Evolutionary conservation across 1,140 invertebrate species (phyloP), one percentile per base, ranked within the genome.

Genomic region (Glossosoma conforme): DNA sequence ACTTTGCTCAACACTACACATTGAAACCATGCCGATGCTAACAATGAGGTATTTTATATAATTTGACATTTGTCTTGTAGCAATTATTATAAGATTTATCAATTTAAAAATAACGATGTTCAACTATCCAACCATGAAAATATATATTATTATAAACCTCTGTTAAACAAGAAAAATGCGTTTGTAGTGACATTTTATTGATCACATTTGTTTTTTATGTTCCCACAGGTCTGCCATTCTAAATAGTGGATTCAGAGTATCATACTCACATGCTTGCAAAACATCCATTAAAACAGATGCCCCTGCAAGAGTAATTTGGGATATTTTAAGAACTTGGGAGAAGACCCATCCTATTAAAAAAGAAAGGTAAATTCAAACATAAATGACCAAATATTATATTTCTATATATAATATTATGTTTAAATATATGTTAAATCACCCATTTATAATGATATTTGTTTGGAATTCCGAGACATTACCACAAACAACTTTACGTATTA

Each of bases 281-380:
- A 82, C 84, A 52, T 94, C 93, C 0, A 75, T 98, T 2, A 99
- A 99, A 75, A 98, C 97, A 0, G 76, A 94, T 70, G 96, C 97
- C 0, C 93, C 97, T 0, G 69, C 81, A 25, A 65, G 76, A 3
- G 75, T 97, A 13, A 67, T 99, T 11, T 99, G 96, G 97, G 93
- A 96, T 68, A 84, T 97, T n/a, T 77, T 97, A 44, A 75, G 88
- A 56, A 76, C 77, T 19, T 96, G 92, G 91, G 83, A 83, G 58
- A 82, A 84, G 52, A 62, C 66, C 10, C 75, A 86, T 61, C 86
- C 86, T 1, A 74, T 80, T 13, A 77, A 76, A 42, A 61, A 70
- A 25, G 65, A 71, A 50, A 69, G 64, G 70, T 73, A 59, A 48
- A 60, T 46, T 32, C 11, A 44, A 13, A 36, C 55, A 21, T 51